Percentiles rank a stretch among this genome's conserved stretches.
Evolutionary conservation across 2,888 invertebrate species (phyloP).

Genomic region (Fabriciana adippe): DNA sequence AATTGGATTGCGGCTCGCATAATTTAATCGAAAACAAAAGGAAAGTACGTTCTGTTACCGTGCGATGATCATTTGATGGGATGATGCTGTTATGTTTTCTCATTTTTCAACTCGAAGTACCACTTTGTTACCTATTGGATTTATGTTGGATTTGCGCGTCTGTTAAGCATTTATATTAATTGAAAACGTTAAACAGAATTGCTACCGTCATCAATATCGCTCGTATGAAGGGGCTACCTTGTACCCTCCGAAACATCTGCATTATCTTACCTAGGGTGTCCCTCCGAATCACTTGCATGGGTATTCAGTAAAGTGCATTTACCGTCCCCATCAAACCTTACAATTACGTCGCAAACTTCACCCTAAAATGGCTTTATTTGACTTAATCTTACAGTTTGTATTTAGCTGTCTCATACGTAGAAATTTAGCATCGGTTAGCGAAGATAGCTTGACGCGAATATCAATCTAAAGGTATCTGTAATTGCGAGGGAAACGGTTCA

Average conservation of each 20-base stretch:
- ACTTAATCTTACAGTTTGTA: conserved; percentile 41
- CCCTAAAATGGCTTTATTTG: conserved; percentile 46
- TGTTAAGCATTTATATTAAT: conserved; percentile 73
- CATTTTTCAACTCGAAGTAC: conserved; percentile 25
- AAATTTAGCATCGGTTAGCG: conserved; percentile 55
- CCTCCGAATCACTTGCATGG: conserved; percentile 73
- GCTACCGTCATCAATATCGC: conserved; percentile 71
- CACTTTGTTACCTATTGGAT: conserved; percentile 26
- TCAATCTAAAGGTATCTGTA: conserved; percentile 44
- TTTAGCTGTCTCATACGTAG: conserved; percentile 39
- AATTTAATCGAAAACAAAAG: conserved; percentile 54
- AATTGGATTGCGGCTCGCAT: conserved; percentile 54
- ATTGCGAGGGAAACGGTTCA: conserved; percentile 39
- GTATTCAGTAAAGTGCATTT: conserved; percentile 78
- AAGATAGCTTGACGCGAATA: conserved; percentile 61
- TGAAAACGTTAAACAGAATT: conserved; percentile 68
- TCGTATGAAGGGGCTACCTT: conserved; percentile 45
- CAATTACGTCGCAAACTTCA: conserved; percentile 51
- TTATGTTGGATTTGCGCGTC: conserved; percentile 36
- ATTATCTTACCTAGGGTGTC: conserved; percentile 74
- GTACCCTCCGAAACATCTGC: conserved; percentile 67
- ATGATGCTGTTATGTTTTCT: conserved; percentile 24
- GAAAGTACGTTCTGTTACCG: conserved; percentile 35
- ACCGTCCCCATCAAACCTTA: conserved; percentile 71
- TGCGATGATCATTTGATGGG: conserved; percentile 36